phyloP scores from a whole-genome alignment of 2,113 vertebrate species.

The Pelecanus crispus region DNA sequence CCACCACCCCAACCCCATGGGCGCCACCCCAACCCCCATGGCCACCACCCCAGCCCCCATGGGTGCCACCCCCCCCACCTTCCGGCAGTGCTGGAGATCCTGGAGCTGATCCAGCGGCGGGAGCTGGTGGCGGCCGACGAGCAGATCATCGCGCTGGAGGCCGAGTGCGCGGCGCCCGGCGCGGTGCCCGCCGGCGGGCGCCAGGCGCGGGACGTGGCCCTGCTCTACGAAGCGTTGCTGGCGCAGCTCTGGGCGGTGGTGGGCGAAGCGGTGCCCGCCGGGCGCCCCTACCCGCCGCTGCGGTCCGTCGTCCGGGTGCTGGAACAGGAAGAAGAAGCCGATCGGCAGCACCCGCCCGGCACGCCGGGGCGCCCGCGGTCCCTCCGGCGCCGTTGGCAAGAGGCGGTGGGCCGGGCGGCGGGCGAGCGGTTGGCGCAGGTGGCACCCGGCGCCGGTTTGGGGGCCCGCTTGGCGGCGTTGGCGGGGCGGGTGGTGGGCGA shows the following conservation, averaged over 20 bases:
- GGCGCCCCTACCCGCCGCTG: constrained; percentile 67
- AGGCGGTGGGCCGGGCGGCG: constrained; percentile 74
- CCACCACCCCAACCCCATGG: too few relatives aligned
- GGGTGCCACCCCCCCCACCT: neutral
- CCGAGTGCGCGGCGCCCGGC: too few relatives aligned
- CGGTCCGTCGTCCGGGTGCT: constrained; percentile 83
- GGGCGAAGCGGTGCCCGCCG: constrained; percentile 74
- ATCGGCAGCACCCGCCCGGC: constrained; percentile 53
- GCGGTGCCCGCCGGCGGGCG: too few relatives aligned
- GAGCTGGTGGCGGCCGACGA: constrained; percentile 83
- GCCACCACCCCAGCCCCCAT: too few relatives aligned
- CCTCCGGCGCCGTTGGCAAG: constrained; percentile 78
- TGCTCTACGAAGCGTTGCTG: constrained; percentile 88
- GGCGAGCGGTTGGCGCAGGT: constrained; percentile 70
- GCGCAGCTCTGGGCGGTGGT: constrained; percentile 86
- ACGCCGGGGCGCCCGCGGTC: constrained; percentile 60
- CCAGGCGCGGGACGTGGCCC: constrained; percentile 84
- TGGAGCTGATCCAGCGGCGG: constrained; percentile 84
- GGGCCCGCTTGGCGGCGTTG: constrained; percentile 71
- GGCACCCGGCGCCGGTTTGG: constrained; percentile 58
- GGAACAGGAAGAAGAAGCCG: constrained; percentile 83
- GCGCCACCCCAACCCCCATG: too few relatives aligned
- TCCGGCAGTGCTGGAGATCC: constrained; percentile 90
- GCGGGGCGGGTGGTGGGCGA: constrained; percentile 76
- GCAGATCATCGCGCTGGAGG: constrained; percentile 89